phyloP scores from a whole-genome alignment of 2,113 vertebrate genomes.

The Euleptes europaea region DNA sequence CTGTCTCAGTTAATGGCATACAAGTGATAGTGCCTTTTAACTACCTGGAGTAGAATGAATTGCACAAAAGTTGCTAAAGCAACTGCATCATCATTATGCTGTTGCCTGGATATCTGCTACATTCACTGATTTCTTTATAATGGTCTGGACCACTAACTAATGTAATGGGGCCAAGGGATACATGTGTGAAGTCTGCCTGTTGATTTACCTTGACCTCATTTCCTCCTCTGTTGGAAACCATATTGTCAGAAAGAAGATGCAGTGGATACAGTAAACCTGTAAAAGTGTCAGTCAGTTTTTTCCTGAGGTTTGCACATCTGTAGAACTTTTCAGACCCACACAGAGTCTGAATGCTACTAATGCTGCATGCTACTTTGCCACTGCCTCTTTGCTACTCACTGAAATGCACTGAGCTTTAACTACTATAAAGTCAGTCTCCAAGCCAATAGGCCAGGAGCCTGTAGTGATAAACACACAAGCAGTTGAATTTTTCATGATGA shows the following conservation, averaged over 20 bases:
- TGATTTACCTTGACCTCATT: conserved; percentile 8
- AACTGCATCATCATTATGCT: neutral
- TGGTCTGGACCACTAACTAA: neutral
- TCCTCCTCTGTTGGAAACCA: neutral
- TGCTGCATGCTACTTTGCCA: neutral
- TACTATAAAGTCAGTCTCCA: neutral
- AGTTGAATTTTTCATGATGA: neutral
- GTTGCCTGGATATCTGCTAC: conserved; percentile 5
- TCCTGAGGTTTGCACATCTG: neutral
- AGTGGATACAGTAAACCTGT: neutral
- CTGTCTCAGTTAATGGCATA: conserved; percentile 7
- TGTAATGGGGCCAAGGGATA: neutral
- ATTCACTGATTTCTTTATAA: neutral
- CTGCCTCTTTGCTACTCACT: neutral
- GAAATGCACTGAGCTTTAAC: neutral
- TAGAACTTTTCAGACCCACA: neutral
- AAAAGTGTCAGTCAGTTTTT: neutral
- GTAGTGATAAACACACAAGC: too few relatives aligned
- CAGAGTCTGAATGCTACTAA: too few relatives aligned
- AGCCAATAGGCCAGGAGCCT: too few relatives aligned
- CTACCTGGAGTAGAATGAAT: neutral
- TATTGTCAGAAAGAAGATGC: neutral
- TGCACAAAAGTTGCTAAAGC: conserved; percentile 7
- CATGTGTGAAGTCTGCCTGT: neutral
- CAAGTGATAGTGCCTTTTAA: neutral